Base-by-base conservation (phyloP, 2,113 vertebrate genomes). In the Rallus limicola region DNA sequence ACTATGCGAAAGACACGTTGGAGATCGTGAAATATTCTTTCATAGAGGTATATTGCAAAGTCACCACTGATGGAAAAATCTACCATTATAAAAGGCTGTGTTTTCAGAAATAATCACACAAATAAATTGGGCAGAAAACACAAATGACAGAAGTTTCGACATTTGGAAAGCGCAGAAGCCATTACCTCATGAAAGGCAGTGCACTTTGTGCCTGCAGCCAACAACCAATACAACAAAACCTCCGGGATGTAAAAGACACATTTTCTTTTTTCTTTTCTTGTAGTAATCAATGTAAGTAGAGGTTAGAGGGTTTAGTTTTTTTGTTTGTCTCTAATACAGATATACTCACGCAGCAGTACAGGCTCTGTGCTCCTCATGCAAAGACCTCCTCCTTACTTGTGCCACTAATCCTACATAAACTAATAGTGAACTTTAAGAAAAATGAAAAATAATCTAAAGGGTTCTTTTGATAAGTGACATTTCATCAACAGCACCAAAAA, bases 361-460 rank as follows among this genome's bases (percentile, higher is more conserved):
- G 91, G 76, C 72, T 95, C 82, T 80, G 55, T 86, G 81, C 24
- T 97, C 94, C 80, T 71, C 86, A 68, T 5, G 64, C 75, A 96
- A 91, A 7, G 70, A 97, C 25, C 90, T 96, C 93, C 72, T 97
- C 90, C 95, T 98, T 97, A 97, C 58, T 80, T 82, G 60, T 96
- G 93, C 50, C 97, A 96, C 94, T 98, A 98, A 97, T 90, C 64
- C 81, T 92, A 95, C 72, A 81, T 77, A 96, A 97, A 97, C 95
- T 95, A 95, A 93, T 48, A 95, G 86, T 85, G 88, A 98, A 97
- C 89, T 97, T 97, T 25, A 95, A 91, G 88, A 97, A 94, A 97
- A 97, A 94, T 85, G 87, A 97, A 74, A 92, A 97, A 77, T 64
- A 96, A 97, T 97, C 96, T 92, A 92, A 64, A 56, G 71, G 76